phyloP scores from a whole-genome alignment of 2,888 invertebrate genomes.

The Caenorhabditis imperialis region DNA sequence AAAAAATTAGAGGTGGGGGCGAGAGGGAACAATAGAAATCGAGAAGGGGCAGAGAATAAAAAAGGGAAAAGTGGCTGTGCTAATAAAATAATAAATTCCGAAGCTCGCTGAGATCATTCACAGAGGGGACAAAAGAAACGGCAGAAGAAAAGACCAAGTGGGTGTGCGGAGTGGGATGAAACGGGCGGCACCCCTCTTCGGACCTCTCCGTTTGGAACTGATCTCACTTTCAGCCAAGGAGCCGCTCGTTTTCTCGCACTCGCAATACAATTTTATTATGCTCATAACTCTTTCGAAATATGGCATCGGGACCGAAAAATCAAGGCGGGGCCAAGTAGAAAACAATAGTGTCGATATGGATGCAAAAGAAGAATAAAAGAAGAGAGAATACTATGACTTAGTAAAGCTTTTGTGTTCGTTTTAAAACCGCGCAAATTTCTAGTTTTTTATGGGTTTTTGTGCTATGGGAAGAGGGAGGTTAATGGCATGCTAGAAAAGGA shows the following conservation, averaged over 20 bases:
- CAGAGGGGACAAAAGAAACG: conserved; percentile 50
- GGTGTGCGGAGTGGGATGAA: conserved; percentile 17
- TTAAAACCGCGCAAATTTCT: conserved; percentile 43
- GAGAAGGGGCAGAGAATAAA: conserved; percentile 7
- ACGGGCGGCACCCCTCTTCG: background rate
- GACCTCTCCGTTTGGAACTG: no score
- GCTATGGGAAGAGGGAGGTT: conserved; percentile 13
- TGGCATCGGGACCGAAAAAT: conserved; percentile 20
- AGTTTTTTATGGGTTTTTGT: conserved; percentile 21
- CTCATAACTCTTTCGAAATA: conserved; percentile 9
- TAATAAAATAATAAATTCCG: conserved; percentile 41
- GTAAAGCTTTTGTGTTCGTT: conserved; percentile 43
- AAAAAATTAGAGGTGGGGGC: conserved; percentile 22
- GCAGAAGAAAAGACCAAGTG: conserved; percentile 46
- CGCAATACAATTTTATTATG: conserved; percentile 25
- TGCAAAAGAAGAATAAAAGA: conserved; percentile 18
- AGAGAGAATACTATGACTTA: conserved; percentile 35
- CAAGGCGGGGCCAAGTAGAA: conserved; percentile 11
- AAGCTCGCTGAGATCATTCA: conserved; percentile 60
- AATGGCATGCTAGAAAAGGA: conserved; percentile 38
- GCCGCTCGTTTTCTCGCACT: conserved; percentile 8
- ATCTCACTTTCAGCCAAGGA: no score
- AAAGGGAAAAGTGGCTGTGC: conserved; percentile 22
- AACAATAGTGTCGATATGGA: conserved; percentile 43
- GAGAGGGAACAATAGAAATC: conserved; percentile 30